Evolutionary conservation across 2,113 vertebrate species (phyloP).

Genomic region (Albula glossodonta): DNA sequence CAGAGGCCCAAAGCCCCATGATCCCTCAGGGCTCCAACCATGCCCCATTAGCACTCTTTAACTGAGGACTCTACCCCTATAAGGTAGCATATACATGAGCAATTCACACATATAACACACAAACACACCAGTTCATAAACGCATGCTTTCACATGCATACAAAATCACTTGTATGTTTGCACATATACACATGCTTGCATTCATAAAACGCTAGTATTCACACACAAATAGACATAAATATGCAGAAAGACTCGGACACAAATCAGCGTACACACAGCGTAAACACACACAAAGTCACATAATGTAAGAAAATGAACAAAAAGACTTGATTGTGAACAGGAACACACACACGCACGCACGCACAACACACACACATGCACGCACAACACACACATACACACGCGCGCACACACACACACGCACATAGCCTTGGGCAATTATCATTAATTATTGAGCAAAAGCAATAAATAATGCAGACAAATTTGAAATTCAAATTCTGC

Average conservation of each 20-base stretch:
- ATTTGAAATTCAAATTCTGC: constrained; percentile 43
- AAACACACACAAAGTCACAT: no score
- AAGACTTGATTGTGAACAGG: no score
- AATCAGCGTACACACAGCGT: no score
- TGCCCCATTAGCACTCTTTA: no score
- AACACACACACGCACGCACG: not conserved
- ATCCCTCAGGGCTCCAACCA: not conserved
- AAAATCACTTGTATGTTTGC: not conserved
- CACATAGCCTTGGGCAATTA: constrained; percentile 43
- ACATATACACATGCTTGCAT: no score
- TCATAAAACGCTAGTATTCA: no score
- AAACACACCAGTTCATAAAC: not conserved
- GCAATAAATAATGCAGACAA: constrained; percentile 50
- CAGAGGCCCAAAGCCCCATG: not conserved
- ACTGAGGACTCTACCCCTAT: not conserved
- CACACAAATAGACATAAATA: no score
- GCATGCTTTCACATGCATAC: no score
- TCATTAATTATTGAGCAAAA: constrained; percentile 53
- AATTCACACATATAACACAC: not conserved
- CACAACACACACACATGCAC: not conserved
- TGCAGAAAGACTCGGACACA: no score
- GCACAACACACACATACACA: constrained; percentile 19
- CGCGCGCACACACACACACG: not conserved
- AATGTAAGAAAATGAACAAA: no score
- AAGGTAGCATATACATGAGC: not conserved